A percentile compares a stretch with the other conserved stretches of the same genome.
Evolutionary conservation across 2,113 vertebrate genomes (phyloP).

Genomic region (Pelecanoides urinatrix): DNA sequence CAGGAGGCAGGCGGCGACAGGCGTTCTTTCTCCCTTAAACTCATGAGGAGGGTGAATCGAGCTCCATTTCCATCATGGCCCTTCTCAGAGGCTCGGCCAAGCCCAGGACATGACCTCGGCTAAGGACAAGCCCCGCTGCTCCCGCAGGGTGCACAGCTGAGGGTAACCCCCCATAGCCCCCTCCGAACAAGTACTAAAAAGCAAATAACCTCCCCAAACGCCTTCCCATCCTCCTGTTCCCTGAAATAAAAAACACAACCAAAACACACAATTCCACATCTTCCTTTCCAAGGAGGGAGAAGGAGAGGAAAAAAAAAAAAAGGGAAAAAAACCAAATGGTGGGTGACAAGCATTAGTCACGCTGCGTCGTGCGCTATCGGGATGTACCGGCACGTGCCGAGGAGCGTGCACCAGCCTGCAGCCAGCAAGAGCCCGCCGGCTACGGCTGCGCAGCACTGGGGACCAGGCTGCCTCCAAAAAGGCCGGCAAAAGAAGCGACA

Average conservation of each 20-base stretch:
- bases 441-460: neutral
- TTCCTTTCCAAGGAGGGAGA: accelerated
- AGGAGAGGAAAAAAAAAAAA: too few species aligned
- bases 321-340: too few species aligned
- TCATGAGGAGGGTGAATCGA: accelerated
- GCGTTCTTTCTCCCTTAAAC: neutral
- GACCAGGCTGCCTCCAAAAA: neutral
- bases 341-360: neutral
- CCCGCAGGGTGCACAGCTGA: accelerated
- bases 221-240: neutral
- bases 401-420: neutral
- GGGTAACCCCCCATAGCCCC: neutral
- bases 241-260: neutral
- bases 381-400: neutral
- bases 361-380: accelerated
- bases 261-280: neutral
- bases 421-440: neutral
- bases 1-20: neutral
- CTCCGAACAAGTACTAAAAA: neutral
- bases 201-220: neutral
- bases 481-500: neutral
- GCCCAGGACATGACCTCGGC: neutral
- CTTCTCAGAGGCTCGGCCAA: accelerated
- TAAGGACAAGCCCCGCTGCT: neutral
- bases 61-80: neutral